Evolutionary conservation across 1,140 invertebrate species (phyloP), one percentile per base, ranked within the genome.

Genomic region (Tetramorium simillimum): DNA sequence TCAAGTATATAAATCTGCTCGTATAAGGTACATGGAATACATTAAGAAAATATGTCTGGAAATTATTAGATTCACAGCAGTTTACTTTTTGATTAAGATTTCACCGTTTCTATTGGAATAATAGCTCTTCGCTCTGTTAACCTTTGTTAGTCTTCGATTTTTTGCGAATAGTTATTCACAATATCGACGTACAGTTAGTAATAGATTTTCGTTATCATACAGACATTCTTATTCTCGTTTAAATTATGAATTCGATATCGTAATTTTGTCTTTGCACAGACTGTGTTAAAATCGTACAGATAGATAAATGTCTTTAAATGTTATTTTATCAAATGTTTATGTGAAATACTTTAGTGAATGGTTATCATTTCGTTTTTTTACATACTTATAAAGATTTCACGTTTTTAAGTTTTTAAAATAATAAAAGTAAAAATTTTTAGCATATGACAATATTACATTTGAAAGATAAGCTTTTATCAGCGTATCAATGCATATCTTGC

Each of bases 81-180:
- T 92, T 93, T 33, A 33, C 33, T 33, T 89, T 91, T 94, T 93
- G 90, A 92, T 93, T 92, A 93, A 93, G 92, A 92, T 92, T 92
- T 92, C 91, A 92, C 86, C 87, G 82, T 89, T 92, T 92, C 93
- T 18, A 33, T 65, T 37, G 90, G 90, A 93, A 92, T 92, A 92
- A 56, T 70, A 87, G 33, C 37, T 43, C 89, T 40, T 69, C 43
- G 69, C 33, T 75, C 40, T 81, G 67, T 75, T 87, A 80, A 70
- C 53, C 53, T 58, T 70, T 56, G n/a, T 77, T 69, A 12, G 76
- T 75, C 69, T 37, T 67, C 51, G 49, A 76, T 51, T 67, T 33
- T 63, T 67, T 58, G 40, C 60, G 51, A 28, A 28, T 78, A 88
- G 73, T 56, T 62, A 58, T 46, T 88, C 86, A 78, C 77, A 91